These are phyloP conservation scores for Scolopax bukidnonensis DNA, from an alignment of 2,797 vertebrate genomes.

Conservation along the genomic window DNA sequence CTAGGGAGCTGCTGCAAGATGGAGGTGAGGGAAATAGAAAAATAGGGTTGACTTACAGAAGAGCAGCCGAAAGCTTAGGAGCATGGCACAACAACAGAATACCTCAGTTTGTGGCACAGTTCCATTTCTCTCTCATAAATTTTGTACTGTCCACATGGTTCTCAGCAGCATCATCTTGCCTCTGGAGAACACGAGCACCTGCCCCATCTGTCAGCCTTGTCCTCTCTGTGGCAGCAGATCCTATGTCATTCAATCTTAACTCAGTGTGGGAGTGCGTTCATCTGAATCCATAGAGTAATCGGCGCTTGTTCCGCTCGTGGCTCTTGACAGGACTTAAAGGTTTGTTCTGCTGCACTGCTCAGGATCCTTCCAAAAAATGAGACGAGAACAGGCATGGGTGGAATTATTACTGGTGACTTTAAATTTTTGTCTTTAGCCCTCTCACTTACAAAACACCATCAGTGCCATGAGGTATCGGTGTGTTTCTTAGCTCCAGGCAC, in stretches of 20 bases:
- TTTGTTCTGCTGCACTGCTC: background rate
- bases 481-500: fast-evolving
- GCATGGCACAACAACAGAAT: background rate
- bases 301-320: background rate
- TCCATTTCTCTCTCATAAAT: background rate
- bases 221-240: background rate
- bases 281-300: background rate
- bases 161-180: background rate
- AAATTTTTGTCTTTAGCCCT: background rate
- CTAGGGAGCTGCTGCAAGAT: background rate
- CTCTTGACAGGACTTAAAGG: background rate
- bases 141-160: background rate
- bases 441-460: background rate
- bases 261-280: fast-evolving
- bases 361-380: background rate
- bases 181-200: background rate
- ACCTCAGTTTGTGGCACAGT: background rate
- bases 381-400: background rate
- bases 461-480: background rate
- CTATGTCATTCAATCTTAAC: background rate
- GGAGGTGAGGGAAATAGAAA: background rate
- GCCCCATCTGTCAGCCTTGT: background rate
- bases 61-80: background rate
- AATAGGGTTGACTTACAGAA: background rate
- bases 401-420: background rate